These are phyloP conservation scores for Lasioglossum leucozonium DNA, from an alignment of 2,888 invertebrate genomes.

Conservation along the genomic window DNA sequence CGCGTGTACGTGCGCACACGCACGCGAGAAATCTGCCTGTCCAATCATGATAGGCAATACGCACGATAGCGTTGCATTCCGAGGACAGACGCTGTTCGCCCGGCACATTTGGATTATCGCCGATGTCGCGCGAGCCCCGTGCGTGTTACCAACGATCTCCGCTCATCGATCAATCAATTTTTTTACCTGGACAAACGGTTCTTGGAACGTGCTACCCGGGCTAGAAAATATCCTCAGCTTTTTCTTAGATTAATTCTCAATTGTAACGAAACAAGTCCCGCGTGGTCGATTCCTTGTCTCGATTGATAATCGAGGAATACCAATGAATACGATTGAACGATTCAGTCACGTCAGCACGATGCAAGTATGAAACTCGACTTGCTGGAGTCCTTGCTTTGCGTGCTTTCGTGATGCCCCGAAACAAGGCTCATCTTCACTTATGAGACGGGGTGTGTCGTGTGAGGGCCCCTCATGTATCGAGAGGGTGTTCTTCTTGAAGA, in stretches of 20 bases:
- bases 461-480: no score
- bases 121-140: not conserved
- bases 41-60: constrained; percentile 61
- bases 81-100: constrained; percentile 23
- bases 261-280: no score
- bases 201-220: not conserved
- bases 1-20: constrained; percentile 36
- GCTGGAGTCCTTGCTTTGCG: no score
- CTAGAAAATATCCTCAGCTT: not conserved
- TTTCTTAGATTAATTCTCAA: not conserved
- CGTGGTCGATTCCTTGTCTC: no score
- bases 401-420: no score
- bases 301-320: no score
- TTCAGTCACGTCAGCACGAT: no score
- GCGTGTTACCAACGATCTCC: not conserved
- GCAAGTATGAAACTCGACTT: no score
- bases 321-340: no score
- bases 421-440: no score
- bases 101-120: constrained; percentile 22
- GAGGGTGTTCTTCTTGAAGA: no score
- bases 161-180: constrained; percentile 4
- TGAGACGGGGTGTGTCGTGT: no score
- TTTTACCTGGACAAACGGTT: not conserved
- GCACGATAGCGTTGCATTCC: constrained; percentile 54
- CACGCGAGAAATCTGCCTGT: constrained; percentile 64